Evolutionary conservation across 2,113 vertebrate genomes (phyloP).

Genomic region (Chionodraco myersi): DNA sequence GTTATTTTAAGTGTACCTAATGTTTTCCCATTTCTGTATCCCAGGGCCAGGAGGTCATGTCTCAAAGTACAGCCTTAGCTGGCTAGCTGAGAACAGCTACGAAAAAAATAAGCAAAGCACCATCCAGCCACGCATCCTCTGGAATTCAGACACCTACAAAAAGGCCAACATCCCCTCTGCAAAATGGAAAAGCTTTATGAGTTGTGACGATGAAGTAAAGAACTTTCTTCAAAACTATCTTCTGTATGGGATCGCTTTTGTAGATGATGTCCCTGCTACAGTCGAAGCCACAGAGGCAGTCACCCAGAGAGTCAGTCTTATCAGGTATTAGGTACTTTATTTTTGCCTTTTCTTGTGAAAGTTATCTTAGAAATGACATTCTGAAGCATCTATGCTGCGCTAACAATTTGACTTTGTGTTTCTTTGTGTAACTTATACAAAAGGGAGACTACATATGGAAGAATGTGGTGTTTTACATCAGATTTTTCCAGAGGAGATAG

Average conservation of each 20-base stretch:
- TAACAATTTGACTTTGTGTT: background rate
- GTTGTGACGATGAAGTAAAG: constrained; percentile 87
- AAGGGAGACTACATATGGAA: constrained; percentile 94
- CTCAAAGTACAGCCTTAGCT: constrained; percentile 88
- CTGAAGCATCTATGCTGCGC: too few relatives aligned
- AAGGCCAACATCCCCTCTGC: constrained; percentile 82
- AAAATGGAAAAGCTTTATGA: constrained; percentile 87
- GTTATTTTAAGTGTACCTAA: background rate
- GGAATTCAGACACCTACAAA: constrained; percentile 89
- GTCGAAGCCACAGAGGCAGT: constrained; percentile 89
- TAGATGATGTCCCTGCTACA: constrained; percentile 89
- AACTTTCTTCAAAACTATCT: constrained; percentile 90
- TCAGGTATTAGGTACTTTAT: constrained; percentile 83
- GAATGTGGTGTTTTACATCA: constrained; percentile 94
- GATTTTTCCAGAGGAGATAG: constrained; percentile 93
- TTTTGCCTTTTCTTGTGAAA: background rate
- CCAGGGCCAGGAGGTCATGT: constrained; percentile 92
- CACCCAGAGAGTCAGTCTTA: constrained; percentile 88
- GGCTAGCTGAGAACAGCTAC: constrained; percentile 91
- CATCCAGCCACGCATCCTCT: constrained; percentile 87
- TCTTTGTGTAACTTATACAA: constrained; percentile 23
- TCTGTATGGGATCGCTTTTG: constrained; percentile 91
- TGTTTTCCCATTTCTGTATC: background rate
- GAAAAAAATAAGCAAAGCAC: constrained; percentile 86
- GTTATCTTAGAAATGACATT: too few relatives aligned